Evolutionary conservation across 1,140 invertebrate species (phyloP).

Genomic region (Drosophila grimshawi): DNA sequence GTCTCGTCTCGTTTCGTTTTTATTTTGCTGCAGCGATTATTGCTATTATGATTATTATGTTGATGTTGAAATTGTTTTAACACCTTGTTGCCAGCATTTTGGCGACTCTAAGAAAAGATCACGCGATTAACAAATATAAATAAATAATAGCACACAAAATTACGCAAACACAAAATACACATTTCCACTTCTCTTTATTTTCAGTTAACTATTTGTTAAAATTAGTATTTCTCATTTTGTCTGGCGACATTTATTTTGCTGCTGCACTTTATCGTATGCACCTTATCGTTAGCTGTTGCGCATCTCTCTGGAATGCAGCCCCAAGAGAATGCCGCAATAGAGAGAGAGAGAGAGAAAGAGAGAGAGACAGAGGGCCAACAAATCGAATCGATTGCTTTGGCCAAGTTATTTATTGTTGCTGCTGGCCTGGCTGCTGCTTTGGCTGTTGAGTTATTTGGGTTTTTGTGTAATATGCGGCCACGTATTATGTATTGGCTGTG

Average conservation of each 20-base stretch:
- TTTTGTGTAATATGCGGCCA: constrained; percentile 77
- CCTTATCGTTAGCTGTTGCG: constrained; percentile 62
- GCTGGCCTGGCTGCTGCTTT: constrained; percentile 36
- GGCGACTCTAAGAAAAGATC: constrained; percentile 39
- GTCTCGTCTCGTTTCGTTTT: constrained; percentile 21
- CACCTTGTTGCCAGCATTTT: constrained; percentile 53
- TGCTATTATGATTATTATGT: constrained; percentile 43
- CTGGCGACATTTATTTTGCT: constrained; percentile 59
- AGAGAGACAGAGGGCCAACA: constrained; percentile 30
- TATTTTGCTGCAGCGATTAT: constrained; percentile 30
- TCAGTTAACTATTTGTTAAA: constrained; percentile 54
- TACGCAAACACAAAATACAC: constrained; percentile 36
- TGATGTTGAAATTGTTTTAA: constrained; percentile 53
- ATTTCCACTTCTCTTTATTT: constrained; percentile 31
- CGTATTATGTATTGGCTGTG: constrained; percentile 60
- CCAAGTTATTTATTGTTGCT: constrained; percentile 67
- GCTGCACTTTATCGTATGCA: constrained; percentile 66
- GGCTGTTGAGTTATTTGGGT: constrained; percentile 70
- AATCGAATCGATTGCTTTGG: constrained; percentile 79
- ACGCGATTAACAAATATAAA: constrained; percentile 31
- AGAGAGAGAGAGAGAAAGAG: neutral
- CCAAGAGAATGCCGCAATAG: constrained; percentile 28
- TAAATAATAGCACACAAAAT: constrained; percentile 32
- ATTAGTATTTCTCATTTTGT: constrained; percentile 66
- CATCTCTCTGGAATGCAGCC: constrained; percentile 78